Base-by-base conservation (phyloP, 2,888 invertebrate genomes). In the Diloba caeruleocephala region DNA sequence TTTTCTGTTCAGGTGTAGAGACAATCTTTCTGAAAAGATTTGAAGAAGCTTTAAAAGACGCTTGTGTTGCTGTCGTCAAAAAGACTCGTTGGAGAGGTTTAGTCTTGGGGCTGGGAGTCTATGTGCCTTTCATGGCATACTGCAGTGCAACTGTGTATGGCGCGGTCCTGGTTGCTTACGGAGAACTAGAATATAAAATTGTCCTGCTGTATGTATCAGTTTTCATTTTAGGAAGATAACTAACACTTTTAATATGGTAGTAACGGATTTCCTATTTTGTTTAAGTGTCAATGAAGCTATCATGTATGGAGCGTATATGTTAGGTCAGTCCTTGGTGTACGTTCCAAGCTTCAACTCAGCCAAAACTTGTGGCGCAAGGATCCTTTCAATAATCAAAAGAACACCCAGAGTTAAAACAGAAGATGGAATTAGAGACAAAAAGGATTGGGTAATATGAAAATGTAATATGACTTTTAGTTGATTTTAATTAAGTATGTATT, bases 301-400 rank as follows among this genome's bases (percentile, higher is more conserved):
- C 1, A 96, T 97, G 83, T 96, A 96, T 62, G 97, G 97, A 4
- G 96, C 96, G 0, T 96, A 96, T 94, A 96, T 96, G 96, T 82
- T 97, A 68, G 97, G 96, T 0, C 96, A 96, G 81, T 96, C 96
- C 0, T 83, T 97, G 32, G 96, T 96, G 0, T 97, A 96, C 79
- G 96, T 96, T 0, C 97, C 97, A 0, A 96, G 96, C 78, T 96
- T 96, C 61, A 96, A 95, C 74, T 95, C 95, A 10, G 97, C 96
- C 0, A 95, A 96, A 68, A 71, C 79, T 1, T 89, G 90, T 34
- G 92, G 85, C 3, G 86, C 89, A 0, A 80, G 91, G 34, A 89
- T 93, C 3, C 56, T 92, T 1, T 70, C 87, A 0, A 63, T 88
- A 14, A 90, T 92, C 28, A 78, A 79, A 15, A 78, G 92, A 32